Percentiles rank a stretch among this genome's conserved stretches.
Conservation (phyloP, 1,140 invertebrate species). For the Microplitis demolitor region DNA sequence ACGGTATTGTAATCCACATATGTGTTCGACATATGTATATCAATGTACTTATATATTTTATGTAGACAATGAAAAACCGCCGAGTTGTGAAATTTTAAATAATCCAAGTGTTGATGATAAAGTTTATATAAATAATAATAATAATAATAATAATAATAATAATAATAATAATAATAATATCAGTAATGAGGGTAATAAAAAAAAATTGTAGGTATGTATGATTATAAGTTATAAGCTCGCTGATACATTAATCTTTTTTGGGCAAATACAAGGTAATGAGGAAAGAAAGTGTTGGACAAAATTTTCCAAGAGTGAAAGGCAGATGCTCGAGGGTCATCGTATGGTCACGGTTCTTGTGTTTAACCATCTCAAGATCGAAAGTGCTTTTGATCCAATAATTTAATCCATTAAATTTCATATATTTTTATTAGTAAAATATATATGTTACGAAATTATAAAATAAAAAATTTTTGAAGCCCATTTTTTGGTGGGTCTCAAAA, state of each 20-base stretch:
- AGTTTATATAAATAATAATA: neutral
- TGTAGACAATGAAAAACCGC: too few relatives aligned
- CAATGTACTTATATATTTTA: too few relatives aligned
- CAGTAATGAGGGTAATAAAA: neutral
- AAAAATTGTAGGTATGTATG: neutral
- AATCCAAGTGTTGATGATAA: neutral
- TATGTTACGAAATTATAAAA: too few relatives aligned
- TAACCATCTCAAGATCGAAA: too few relatives aligned
- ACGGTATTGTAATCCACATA: neutral
- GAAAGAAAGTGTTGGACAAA: constrained; percentile 13
- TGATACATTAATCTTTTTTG: neutral
- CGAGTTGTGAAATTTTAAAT: neutral
- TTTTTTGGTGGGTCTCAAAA: too few relatives aligned
- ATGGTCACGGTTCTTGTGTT: too few relatives aligned
- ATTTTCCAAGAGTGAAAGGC: constrained; percentile 28
- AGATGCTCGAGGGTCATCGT: neutral
- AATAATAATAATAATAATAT: neutral
- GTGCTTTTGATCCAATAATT: neutral
- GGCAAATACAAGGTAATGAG: neutral
- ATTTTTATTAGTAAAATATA: neutral
- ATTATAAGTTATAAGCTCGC: neutral
- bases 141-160: neutral
- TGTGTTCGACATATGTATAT: neutral
- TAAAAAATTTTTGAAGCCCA: too few relatives aligned
- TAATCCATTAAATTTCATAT: constrained; percentile 23